These are phyloP conservation scores for Ctenopoma kingsleyae DNA, from an alignment of 2,797 vertebrate species.

Conservation along the genomic window DNA sequence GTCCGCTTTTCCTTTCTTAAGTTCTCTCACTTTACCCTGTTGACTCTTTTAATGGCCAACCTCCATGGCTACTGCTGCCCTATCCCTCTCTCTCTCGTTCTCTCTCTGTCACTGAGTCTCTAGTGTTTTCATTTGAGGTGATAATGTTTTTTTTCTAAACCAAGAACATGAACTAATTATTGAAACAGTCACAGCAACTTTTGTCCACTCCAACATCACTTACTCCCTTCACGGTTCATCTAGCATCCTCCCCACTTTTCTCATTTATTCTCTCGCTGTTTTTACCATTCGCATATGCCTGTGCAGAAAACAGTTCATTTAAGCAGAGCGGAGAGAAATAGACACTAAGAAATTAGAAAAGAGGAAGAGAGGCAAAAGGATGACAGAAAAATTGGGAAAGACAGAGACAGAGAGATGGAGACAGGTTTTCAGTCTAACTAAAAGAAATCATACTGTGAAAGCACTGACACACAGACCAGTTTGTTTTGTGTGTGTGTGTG, in stretches of 20 bases:
- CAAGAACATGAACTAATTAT: slow-evolving; percentile 55
- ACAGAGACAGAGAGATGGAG: not conserved
- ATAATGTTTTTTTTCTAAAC: slow-evolving; percentile 44
- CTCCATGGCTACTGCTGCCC: not conserved
- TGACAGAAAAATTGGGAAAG: not conserved
- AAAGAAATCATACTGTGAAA: not conserved
- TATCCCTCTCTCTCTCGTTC: not conserved
- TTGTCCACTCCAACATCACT: slow-evolving; percentile 38
- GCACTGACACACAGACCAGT: no score
- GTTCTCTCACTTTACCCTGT: not conserved
- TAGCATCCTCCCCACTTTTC: slow-evolving; percentile 4
- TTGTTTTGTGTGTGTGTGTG: no score
- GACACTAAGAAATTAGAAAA: not conserved
- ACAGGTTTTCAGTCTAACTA: not conserved
- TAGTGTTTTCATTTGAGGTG: slow-evolving; percentile 32
- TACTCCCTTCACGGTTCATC: slow-evolving; percentile 17
- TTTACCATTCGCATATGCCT: slow-evolving; percentile 6
- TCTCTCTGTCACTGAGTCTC: slow-evolving; percentile 22
- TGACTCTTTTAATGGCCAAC: not conserved
- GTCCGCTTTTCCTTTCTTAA: not conserved
- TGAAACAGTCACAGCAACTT: slow-evolving; percentile 34
- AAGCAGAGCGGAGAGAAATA: not conserved
- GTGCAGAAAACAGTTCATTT: slow-evolving; percentile 9
- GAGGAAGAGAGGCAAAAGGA: not conserved
- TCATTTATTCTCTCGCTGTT: slow-evolving; percentile 20